Base-by-base conservation (phyloP, 30 jellyfish, hydroid and myxozoan species). In the Pelagia noctiluca region DNA sequence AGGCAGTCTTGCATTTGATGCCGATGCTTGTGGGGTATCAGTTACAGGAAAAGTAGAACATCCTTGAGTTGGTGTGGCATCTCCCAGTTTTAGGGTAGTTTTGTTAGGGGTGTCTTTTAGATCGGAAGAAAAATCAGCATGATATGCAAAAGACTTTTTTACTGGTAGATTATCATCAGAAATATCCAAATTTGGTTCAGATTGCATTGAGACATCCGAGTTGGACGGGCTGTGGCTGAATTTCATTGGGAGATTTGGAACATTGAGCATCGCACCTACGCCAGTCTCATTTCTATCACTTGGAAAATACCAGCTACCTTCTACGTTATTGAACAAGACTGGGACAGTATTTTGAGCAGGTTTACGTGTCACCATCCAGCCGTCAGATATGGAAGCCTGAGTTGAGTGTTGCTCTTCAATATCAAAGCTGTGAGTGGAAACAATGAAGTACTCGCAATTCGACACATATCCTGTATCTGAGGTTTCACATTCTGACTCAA, bases 381-480 rank as follows among this genome's bases (percentile, higher is more conserved):
- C 82, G 53, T 88, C 97, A 0, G 97, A 85, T 3, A 88, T 69
- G 16, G 99, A 84, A 1, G 99, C 99, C 62, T 95, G 97, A 25
- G 60, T 34, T 22, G 96, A 72, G 68, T 95, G 99, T 52, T 95
- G 99, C 78, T 86, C 97, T 78, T 95, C 99, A 7, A 95, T 88
- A 63, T 95, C 97, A 37, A 85, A 68, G 62, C 88, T 69, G 50
- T 84, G 96, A 0, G 96, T 64, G 23, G 78, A 80, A 2, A 89
- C 86, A 47, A 95, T 95, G 86, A 88, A 95, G 53, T 83, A 95
- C 46, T 95, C 99, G 34, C 99, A 95, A 67, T 95, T 89, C 16
- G 96, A 81, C 0, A 79, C 82, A 70, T 88, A 95, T 16, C 99
- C 99, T 50, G 54, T 77, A 31, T 95, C 99, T 32, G 78, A 67